These are phyloP conservation scores for Drosophila infuscata DNA, from an alignment of 2,888 invertebrate genomes.

Conservation along the genomic window DNA sequence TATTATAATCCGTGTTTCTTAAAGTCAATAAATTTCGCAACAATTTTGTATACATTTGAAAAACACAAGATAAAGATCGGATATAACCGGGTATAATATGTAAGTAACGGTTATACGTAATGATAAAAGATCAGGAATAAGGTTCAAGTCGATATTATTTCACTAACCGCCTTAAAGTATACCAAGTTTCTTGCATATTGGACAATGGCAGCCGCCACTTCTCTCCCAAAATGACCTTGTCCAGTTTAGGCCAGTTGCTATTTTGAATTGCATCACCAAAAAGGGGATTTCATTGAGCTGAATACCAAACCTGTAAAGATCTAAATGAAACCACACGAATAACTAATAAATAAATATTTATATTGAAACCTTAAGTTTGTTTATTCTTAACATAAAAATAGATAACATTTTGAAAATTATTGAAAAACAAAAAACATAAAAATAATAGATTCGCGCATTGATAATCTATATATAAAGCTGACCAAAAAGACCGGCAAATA, in stretches of 20 bases:
- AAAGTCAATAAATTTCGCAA: neutral
- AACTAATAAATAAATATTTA: neutral
- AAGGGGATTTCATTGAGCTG: conserved; percentile 4
- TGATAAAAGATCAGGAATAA: neutral
- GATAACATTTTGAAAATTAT: neutral
- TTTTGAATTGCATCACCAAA: neutral
- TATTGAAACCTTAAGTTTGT: neutral
- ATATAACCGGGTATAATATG: neutral
- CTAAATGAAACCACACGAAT: neutral
- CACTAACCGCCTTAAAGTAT: conserved; percentile 45
- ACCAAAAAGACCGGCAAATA: conserved; percentile 4
- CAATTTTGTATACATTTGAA: neutral
- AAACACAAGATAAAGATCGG: neutral
- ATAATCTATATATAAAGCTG: conserved; percentile 21
- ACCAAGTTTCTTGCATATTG: conserved; percentile 21
- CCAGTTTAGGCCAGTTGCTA: neutral
- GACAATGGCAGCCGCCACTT: neutral
- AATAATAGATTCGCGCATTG: neutral
- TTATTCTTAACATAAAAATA: neutral
- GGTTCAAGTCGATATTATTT: conserved; percentile 4
- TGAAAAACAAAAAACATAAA: neutral
- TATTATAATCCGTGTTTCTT: neutral
- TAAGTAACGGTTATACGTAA: neutral
- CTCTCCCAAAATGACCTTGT: conserved; percentile 6
- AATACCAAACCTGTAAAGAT: neutral